Evolutionary conservation across 2,797 vertebrate species (phyloP).

Genomic region (Sitta carolinensis): DNA sequence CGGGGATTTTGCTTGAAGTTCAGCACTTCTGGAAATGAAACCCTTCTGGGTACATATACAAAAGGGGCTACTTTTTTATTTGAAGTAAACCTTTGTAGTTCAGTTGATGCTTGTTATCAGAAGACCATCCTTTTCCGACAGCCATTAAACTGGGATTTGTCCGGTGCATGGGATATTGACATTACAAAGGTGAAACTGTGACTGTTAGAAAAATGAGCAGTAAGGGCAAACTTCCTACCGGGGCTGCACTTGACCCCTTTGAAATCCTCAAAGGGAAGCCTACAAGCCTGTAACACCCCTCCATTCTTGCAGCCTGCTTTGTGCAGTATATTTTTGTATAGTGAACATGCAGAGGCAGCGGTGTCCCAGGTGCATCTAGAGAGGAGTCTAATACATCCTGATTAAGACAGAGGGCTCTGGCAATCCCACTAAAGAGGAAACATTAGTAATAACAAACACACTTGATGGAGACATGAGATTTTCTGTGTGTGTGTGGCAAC

Average conservation of each 20-base stretch:
- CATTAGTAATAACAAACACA: neutral
- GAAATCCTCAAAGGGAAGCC: neutral
- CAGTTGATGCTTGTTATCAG: neutral
- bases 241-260: neutral
- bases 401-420: neutral
- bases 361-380: rapidly evolving
- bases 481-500: too few species aligned
- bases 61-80: neutral
- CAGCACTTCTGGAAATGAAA: neutral
- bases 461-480: neutral
- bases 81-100: neutral
- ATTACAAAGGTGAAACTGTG: neutral
- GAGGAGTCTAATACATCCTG: neutral
- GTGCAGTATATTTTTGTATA: neutral
- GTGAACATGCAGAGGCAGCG: neutral
- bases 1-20: neutral
- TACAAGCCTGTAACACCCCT: neutral
- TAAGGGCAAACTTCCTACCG: neutral
- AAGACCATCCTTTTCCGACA: rapidly evolving
- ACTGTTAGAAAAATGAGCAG: neutral
- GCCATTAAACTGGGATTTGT: neutral
- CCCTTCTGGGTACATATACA: neutral
- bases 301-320: neutral
- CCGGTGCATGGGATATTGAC: rapidly evolving
- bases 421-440: neutral